Evolutionary conservation across 2,888 invertebrate species (phyloP).

Genomic region (Hybos culiciformis): DNA sequence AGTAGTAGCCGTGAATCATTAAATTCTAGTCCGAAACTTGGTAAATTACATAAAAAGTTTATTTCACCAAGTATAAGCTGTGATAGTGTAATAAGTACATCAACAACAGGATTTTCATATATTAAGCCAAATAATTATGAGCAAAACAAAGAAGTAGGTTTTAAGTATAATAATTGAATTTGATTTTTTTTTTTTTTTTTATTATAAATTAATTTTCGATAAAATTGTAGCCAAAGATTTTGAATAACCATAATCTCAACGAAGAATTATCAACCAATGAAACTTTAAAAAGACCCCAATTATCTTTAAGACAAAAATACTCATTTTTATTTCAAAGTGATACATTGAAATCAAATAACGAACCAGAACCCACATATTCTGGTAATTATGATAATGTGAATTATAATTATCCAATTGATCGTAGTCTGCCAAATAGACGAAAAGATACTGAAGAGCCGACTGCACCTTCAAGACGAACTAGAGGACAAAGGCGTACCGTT

Average conservation of each 20-base stretch:
- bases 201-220: not conserved
- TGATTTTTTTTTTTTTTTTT: too few relatives aligned
- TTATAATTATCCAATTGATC: conserved; percentile 19
- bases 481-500: conserved; percentile 42
- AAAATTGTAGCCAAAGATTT: conserved; percentile 29
- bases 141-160: not conserved
- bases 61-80: conserved; percentile 37
- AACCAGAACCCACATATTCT: not conserved
- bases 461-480: conserved; percentile 21
- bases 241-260: conserved; percentile 33
- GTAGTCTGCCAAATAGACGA: conserved; percentile 28
- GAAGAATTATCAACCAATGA: conserved; percentile 20
- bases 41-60: not conserved
- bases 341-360: conserved; percentile 8
- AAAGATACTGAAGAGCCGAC: conserved; percentile 15
- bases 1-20: conserved; percentile 17
- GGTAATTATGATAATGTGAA: conserved; percentile 13
- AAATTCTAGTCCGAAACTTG: conserved; percentile 16
- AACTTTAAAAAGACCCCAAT: conserved; percentile 12
- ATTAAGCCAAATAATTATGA: conserved; percentile 42
- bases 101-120: conserved; percentile 61
- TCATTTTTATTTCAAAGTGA: conserved; percentile 34
- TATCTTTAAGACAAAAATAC: conserved; percentile 52
- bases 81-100: conserved; percentile 53
- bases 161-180: too few relatives aligned